Conservation (phyloP, 2,888 invertebrate genomes). For the Xestia sexstrigata region DNA sequence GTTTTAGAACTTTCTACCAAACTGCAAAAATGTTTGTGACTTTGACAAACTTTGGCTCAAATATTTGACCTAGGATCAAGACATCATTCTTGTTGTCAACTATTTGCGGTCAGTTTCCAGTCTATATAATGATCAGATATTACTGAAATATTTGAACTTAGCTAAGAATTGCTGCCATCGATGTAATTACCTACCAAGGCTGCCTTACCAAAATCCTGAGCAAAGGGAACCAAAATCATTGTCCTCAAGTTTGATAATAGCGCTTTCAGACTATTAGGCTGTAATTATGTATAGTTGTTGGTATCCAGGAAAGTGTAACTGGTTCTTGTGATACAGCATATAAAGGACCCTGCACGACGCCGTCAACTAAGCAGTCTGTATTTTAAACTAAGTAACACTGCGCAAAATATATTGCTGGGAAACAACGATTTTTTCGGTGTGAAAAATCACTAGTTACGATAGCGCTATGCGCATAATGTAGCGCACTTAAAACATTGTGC, state of each 20-base stretch:
- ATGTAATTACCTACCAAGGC: background rate
- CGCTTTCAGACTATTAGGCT: background rate
- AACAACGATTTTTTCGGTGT: background rate
- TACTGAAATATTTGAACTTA: background rate
- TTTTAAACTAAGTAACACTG: background rate
- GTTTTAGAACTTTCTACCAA: background rate
- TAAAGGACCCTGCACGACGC: background rate
- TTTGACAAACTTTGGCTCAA: conserved; percentile 11
- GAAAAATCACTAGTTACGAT: too few relatives aligned
- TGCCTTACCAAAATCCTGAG: background rate
- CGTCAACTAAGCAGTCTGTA: background rate
- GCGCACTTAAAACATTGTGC: background rate
- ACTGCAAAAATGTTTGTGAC: conserved; percentile 15
- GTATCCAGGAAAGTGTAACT: background rate
- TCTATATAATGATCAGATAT: background rate
- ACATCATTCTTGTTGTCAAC: background rate
- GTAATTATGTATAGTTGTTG: background rate
- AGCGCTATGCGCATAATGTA: background rate
- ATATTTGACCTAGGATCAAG: conserved; percentile 22
- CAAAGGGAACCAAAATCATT: background rate
- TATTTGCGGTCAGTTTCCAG: background rate
- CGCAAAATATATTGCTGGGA: background rate
- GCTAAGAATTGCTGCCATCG: background rate
- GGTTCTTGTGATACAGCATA: background rate
- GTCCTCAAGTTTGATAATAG: background rate